Base-by-base conservation (phyloP, 1,140 invertebrate genomes). In the Bombus sylvicola region DNA sequence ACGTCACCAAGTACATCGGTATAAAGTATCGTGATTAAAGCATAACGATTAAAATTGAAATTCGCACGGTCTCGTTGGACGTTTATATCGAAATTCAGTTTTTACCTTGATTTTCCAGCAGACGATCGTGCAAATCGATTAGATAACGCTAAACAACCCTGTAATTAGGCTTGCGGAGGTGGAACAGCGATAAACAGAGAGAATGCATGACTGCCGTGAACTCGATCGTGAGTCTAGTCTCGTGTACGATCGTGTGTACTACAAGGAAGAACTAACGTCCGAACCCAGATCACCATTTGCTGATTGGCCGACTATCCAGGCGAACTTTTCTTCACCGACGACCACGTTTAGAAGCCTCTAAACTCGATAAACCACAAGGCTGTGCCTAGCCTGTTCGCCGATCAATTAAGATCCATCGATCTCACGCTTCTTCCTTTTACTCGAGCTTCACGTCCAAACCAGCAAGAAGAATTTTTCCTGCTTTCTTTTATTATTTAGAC, bases 341-440 rank as follows among this genome's bases (percentile, higher is more conserved):
- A 28, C 59, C 57, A 8, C 57, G 53, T 18, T 47, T 18, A 62
- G 10, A 28, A 13, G 57, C 28, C 57, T 31, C 34, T 41, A 31
- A 62, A 43, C 57, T 34, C 57, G 75, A 64, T 64, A 64, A 77
- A 64, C 57, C 75, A 10, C 57, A 31, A 43, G 75, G 57, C 41
- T 77, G 47, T 47, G 10, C 15, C 10, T 15, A 37, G 28, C 25
- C 37, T 3, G 57, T 0, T 25, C 28, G 37, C 18, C 37, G 74
- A 77, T 64, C 75, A 22, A 77, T 77, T 25, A 64, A 64, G 18
- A 77, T 77, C 75, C 41, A 31, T 77, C 75, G 59, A 37, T 22
- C 37, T n/a, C 57, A 34, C 28, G 37, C 13, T 34, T 53, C 47
- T 53, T 22, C 25, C 8, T 37, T n/a, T n/a, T n/a, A 28, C 22